These are phyloP conservation scores for Drosophila lini DNA, from an alignment of 1,140 invertebrate species.

Conservation along the genomic window DNA sequence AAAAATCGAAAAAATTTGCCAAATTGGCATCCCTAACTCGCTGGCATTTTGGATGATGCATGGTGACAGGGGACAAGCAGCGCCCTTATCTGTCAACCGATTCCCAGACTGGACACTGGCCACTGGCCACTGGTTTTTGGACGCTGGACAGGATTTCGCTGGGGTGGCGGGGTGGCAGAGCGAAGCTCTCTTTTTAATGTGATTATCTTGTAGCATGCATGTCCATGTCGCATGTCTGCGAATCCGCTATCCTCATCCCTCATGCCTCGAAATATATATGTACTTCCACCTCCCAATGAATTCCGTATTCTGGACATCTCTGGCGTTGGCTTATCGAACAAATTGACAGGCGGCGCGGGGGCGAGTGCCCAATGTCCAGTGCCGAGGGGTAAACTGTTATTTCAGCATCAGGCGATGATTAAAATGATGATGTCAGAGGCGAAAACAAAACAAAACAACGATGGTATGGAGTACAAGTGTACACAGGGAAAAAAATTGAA, in stretches of 20 bases:
- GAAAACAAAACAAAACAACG: slow-evolving; percentile 57
- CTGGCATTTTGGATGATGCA: slow-evolving; percentile 31
- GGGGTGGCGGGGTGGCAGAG: slow-evolving; percentile 22
- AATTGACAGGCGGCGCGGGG: slow-evolving; percentile 63
- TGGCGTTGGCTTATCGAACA: slow-evolving; percentile 67
- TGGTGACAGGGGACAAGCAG: slow-evolving; percentile 43
- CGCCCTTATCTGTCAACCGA: slow-evolving; percentile 57
- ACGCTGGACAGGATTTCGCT: slow-evolving; percentile 19
- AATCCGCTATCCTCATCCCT: background rate
- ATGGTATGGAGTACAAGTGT: background rate
- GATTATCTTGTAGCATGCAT: slow-evolving; percentile 81
- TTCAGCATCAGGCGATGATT: slow-evolving; percentile 64
- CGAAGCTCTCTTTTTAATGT: slow-evolving; percentile 74
- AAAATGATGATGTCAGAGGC: slow-evolving; percentile 80
- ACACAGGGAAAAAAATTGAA: background rate
- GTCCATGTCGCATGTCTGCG: slow-evolving; percentile 72
- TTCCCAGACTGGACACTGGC: slow-evolving; percentile 55
- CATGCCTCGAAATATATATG: background rate
- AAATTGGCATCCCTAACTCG: slow-evolving; percentile 29
- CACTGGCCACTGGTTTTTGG: background rate
- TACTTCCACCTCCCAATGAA: background rate
- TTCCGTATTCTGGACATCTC: slow-evolving; percentile 35
- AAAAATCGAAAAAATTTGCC: slow-evolving; percentile 1
- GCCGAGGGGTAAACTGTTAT: slow-evolving; percentile 42
- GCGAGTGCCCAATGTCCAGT: slow-evolving; percentile 1